phyloP scores from a whole-genome alignment of 2,113 vertebrate genomes.

The Madoqua kirkii region DNA sequence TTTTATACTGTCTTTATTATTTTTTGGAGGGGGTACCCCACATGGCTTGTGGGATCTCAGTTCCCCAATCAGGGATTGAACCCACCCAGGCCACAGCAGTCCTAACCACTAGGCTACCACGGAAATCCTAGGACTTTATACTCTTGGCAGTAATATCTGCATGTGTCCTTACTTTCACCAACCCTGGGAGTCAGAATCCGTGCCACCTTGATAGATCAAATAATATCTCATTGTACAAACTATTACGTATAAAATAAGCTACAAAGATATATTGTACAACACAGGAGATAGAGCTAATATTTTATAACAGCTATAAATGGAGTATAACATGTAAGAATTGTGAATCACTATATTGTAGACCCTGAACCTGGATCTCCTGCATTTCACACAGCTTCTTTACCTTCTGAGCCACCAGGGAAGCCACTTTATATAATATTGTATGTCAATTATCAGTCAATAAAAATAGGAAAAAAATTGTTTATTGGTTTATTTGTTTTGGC shows the following conservation, averaged over 20 bases:
- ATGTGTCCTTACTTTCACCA: background rate
- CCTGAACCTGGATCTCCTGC: background rate
- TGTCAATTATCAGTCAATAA: background rate
- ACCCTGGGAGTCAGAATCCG: background rate
- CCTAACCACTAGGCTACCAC: background rate
- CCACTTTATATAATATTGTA: background rate
- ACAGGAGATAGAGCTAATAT: background rate
- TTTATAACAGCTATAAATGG: background rate
- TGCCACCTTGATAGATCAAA: background rate
- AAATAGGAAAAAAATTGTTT: background rate
- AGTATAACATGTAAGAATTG: background rate
- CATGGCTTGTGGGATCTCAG: background rate
- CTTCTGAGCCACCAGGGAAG: background rate
- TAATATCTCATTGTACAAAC: background rate
- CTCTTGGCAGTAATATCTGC: background rate
- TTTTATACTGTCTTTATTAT: background rate
- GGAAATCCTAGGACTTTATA: background rate
- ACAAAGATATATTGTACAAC: background rate
- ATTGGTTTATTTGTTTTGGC: background rate
- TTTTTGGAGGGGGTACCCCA: background rate
- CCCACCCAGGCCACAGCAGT: background rate
- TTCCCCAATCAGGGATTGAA: background rate
- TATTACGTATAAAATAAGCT: background rate
- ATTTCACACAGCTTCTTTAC: background rate
- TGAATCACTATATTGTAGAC: background rate